Evolutionary conservation across 2,888 invertebrate species (phyloP), one percentile per base, ranked within the genome.

Genomic region (Amaurobius ferox): DNA sequence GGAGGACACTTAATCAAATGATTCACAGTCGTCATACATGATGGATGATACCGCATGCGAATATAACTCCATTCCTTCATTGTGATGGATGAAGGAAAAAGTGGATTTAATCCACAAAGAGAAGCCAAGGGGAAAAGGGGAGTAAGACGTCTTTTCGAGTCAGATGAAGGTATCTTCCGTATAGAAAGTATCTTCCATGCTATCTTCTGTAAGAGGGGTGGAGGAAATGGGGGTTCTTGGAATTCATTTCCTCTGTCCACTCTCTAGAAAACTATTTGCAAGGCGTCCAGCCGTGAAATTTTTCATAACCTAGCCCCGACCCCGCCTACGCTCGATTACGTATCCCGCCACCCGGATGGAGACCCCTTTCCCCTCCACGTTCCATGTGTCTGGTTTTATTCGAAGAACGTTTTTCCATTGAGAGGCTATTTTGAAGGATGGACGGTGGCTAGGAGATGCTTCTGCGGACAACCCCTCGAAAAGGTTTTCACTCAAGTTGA

Each of bases 21-120:
- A 85, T 85, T 85, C 85, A 85, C 79, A 78, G 85, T 67, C 48
- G 67, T 68, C 72, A 73, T 73, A 64, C 66, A 23, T 35, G 30
- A 16, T 71, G 55, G 48, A 44, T 48, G 71, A n/a, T 29, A 28
- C 19, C 13, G 23, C 30, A 32, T 44, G 19, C 62, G 83, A 83
- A 83, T 83, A 77, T 83, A 83, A 83, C 83, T 77, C 71, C 83
- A 35, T 40, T 70, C 73, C 48, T 78, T 73, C 85, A 85, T 85
- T 85, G 85, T 85, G 85, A 85, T 85, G 85, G 85, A 85, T 85
- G 85, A 72, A 85, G 78, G 72, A 85, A 68, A 48, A 28, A 66
- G 66, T 71, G 16, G 3, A 6, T 85, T 85, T 77, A 85, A 77
- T 73, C 85, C 77, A 55, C 72, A 78, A 77, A 71, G 55, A 66